Percentiles rank a stretch among this genome's conserved stretches.
Evolutionary conservation across 2,113 vertebrate genomes (phyloP).

Genomic region (Castor canadensis): DNA sequence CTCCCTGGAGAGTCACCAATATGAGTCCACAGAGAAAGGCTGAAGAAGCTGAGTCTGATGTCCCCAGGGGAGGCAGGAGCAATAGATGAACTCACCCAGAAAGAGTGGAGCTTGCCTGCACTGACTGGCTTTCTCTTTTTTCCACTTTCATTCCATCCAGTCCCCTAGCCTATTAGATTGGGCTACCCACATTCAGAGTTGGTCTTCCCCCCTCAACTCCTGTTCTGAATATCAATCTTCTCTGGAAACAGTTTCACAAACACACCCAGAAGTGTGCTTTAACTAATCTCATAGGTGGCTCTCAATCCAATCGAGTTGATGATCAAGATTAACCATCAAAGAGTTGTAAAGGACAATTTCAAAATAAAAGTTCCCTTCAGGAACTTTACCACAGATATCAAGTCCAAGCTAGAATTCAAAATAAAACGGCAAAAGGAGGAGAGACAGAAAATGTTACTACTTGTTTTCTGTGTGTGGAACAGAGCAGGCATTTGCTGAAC

Average conservation of each 20-base stretch:
- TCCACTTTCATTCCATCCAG: too few species aligned
- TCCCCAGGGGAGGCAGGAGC: neutral
- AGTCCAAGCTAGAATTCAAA: neutral
- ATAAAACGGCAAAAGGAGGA: neutral
- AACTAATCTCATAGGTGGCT: too few species aligned
- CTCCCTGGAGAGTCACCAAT: too few species aligned
- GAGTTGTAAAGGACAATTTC: neutral
- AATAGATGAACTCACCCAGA: too few species aligned
- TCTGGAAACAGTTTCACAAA: neutral
- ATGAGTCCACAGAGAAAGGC: neutral
- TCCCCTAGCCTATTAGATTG: too few species aligned
- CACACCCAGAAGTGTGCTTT: neutral
- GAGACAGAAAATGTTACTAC: neutral
- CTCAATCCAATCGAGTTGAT: neutral
- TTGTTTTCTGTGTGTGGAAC: neutral
- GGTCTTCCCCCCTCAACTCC: neutral
- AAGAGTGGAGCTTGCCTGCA: neutral
- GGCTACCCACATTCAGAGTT: neutral
- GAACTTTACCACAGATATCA: neutral
- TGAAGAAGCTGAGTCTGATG: neutral
- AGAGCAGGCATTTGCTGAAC: neutral
- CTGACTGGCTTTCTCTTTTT: neutral
- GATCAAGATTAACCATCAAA: neutral
- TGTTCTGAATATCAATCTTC: too few species aligned
- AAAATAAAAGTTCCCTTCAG: neutral